Evolutionary conservation across 2,113 vertebrate species (phyloP), one percentile per base, ranked within the genome.

Genomic region (Heliornis fulica): DNA sequence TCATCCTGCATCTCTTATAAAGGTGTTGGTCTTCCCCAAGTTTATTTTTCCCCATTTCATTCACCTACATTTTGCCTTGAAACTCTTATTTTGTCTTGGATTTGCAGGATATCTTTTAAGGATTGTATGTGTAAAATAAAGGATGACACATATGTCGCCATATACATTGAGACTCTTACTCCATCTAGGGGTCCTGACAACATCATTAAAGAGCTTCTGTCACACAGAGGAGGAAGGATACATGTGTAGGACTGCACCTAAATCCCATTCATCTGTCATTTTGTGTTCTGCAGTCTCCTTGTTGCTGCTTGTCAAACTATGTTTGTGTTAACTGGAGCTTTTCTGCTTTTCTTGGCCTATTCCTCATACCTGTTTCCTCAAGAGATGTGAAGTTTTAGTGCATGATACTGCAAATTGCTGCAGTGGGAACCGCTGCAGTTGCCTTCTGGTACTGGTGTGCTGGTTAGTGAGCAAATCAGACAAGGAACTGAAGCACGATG

Each of bases 101-200:
- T 92, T 96, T 90, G 41, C 83, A 88, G 75, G 75, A 38, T 63
- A 41, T 51, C 59, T 93, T 54, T 54, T 90, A 85, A 87, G 81
- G 48, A 61, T 46, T 83, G 46, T 3, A 3, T 74, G 71, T 81
- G 60, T 94, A 80, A 95, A 94, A 64, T 82, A 89, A 84, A 88
- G 75, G 38, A 70, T 85, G 82, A 85, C 84, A 91, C 87, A 57
- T 83, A 91, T 94, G 34, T 85, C 75, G 41, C 43, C 46, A 5
- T 32, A 63, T 91, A 83, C 80, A 36, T 71, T 0, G 4, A 90
- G 71, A 56, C 85, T 94, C 92, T 94, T 88, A 96, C 85, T 94
- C 94, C 88, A 94, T 93, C 82, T 95, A 95, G 85, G 87, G 87
- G 68, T 88, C 56, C 85, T 86, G 88, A 83, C 78, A 92, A 80